Evolutionary conservation across 2,113 vertebrate genomes (phyloP).

Genomic region (Rhinolophus sinicus): DNA sequence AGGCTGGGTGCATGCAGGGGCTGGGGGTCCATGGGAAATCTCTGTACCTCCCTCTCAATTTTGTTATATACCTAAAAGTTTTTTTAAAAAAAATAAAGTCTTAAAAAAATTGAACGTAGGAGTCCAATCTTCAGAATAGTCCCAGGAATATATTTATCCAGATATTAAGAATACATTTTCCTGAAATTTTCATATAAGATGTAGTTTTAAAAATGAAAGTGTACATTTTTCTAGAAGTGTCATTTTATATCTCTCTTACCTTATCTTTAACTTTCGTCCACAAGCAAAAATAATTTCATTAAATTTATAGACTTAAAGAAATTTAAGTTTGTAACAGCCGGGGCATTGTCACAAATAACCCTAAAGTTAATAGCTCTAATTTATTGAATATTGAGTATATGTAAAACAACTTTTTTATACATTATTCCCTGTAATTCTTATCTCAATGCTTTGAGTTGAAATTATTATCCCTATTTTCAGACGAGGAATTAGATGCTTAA

Average conservation of each 20-base stretch:
- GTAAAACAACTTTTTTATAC: background rate
- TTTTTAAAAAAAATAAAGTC: background rate
- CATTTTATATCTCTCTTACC: background rate
- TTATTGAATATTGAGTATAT: background rate
- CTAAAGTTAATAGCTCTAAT: background rate
- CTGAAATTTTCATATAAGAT: background rate
- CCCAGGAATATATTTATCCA: background rate
- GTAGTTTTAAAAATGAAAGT: background rate
- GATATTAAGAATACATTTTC: background rate
- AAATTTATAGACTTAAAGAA: background rate
- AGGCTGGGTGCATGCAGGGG: fast-evolving
- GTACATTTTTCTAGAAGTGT: background rate
- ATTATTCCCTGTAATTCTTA: background rate
- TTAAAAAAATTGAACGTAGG: background rate
- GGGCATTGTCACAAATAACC: background rate
- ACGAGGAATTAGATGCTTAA: background rate
- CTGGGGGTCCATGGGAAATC: background rate
- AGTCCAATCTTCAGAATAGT: background rate
- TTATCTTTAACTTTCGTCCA: background rate
- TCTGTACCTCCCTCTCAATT: background rate
- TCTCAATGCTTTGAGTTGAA: background rate
- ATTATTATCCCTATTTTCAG: background rate
- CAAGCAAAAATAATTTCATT: background rate
- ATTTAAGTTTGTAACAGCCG: background rate
- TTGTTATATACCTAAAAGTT: background rate